Conservation (phyloP, 35 echinoderm and acorn worm species). For the Ptychodera flava region DNA sequence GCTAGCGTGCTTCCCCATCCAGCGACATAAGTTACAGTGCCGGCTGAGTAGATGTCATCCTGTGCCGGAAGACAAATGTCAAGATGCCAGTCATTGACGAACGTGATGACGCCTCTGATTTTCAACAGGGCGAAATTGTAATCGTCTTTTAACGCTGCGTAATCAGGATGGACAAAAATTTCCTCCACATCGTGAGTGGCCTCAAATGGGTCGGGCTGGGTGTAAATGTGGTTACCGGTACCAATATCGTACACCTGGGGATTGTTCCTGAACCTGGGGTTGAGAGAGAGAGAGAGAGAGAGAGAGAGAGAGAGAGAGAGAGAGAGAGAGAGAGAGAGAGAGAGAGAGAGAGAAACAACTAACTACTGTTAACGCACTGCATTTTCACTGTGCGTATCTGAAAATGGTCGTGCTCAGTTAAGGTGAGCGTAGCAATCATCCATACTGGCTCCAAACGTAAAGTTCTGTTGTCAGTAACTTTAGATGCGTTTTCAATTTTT, state of each 20-base stretch:
- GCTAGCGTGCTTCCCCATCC: not conserved
- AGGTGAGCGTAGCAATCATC: too few relatives aligned
- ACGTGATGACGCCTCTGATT: not conserved
- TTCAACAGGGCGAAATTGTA: not conserved
- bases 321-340: too few relatives aligned
- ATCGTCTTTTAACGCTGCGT: not conserved
- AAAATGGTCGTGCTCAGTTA: too few relatives aligned
- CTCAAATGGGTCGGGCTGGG: not conserved
- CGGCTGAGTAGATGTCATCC: not conserved
- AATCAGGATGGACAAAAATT: not conserved
- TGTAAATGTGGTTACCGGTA: not conserved
- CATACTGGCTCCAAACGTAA: too few relatives aligned
- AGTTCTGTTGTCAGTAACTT: too few relatives aligned
- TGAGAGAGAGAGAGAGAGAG: too few relatives aligned
- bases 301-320: too few relatives aligned
- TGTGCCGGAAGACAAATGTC: not conserved
- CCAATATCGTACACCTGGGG: not conserved
- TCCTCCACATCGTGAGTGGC: not conserved
- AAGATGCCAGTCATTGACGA: not conserved
- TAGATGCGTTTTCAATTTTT: too few relatives aligned
- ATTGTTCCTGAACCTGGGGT: not conserved
- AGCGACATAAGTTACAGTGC: not conserved
- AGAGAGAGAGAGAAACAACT: too few relatives aligned
- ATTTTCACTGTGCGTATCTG: too few relatives aligned
- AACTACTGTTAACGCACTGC: too few relatives aligned